These are phyloP conservation scores for Lemur catta DNA, from an alignment of 2,797 vertebrate species.

Conservation along the genomic window DNA sequence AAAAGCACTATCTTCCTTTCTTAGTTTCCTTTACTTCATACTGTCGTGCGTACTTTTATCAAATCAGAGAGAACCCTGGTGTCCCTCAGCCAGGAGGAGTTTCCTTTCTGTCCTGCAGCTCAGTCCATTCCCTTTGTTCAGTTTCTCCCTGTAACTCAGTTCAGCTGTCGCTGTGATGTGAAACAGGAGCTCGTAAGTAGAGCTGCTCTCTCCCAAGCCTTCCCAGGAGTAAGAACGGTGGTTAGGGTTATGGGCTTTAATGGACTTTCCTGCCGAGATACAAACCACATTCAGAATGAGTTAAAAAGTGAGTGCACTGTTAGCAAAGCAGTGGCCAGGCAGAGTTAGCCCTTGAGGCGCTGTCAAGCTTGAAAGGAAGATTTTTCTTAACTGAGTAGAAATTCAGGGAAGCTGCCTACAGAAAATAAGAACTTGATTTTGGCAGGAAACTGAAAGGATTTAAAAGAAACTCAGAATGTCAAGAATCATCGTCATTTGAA, in stretches of 20 bases:
- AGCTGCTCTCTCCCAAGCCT: background rate
- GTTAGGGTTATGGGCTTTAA: background rate
- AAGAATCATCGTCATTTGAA: background rate
- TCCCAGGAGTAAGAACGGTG: background rate
- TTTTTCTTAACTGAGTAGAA: background rate
- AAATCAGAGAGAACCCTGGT: background rate
- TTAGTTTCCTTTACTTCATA: background rate
- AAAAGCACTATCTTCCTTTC: background rate
- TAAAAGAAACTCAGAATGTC: conserved; percentile 16
- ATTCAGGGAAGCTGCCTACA: background rate
- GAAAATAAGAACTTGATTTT: background rate
- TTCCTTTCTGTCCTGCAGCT: background rate
- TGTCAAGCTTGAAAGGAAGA: background rate
- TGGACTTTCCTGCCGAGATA: conserved; percentile 24
- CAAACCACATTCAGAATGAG: background rate
- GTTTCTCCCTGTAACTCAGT: background rate
- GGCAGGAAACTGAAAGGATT: background rate
- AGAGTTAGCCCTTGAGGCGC: background rate
- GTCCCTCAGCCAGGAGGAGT: background rate
- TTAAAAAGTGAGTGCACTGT: background rate
- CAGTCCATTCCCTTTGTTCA: background rate
- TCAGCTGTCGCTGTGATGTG: background rate
- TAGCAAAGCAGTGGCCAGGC: background rate
- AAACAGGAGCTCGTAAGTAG: background rate
- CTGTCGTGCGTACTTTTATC: background rate